Percentiles rank a stretch among this genome's conserved stretches.
These are phyloP conservation scores for Chiroxiphia lanceolata DNA, from an alignment of 2,797 vertebrate genomes.

Conservation along the genomic window DNA sequence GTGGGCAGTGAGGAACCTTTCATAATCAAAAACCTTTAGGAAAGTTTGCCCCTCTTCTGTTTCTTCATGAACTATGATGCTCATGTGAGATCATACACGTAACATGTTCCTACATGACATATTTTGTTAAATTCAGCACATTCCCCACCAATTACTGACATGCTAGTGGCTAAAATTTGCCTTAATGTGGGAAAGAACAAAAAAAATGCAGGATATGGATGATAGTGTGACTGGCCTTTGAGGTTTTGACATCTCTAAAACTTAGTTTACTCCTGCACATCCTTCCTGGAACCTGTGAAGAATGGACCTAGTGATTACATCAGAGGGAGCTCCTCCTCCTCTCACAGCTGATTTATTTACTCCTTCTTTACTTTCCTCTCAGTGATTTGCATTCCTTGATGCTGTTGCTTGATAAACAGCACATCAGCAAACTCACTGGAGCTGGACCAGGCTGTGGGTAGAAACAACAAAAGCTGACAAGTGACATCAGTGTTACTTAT, in stretches of 20 bases:
- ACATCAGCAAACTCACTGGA: not conserved
- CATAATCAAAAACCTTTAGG: not conserved
- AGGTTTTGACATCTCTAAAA: not conserved
- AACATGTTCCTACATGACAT: not conserved
- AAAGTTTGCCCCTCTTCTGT: not conserved
- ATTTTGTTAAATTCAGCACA: not conserved
- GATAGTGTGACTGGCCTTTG: not conserved
- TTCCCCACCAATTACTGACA: not conserved
- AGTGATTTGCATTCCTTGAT: slow-evolving; percentile 1
- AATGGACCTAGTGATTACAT: not conserved
- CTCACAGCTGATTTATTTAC: not conserved
- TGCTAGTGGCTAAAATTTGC: not conserved
- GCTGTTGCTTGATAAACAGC: not conserved
- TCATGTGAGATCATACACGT: not conserved
- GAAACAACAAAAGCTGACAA: not conserved
- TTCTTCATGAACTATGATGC: rapidly evolving
- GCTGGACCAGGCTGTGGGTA: not conserved
- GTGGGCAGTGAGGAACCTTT: not conserved
- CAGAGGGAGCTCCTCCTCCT: not conserved
- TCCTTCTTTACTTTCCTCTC: not conserved
- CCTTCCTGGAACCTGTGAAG: not conserved
- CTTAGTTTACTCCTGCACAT: not conserved
- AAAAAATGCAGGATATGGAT: not conserved
- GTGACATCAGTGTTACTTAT: not conserved
- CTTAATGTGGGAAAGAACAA: not conserved